Percentiles rank a stretch among this genome's conserved stretches.
phyloP scores from a whole-genome alignment of 1,140 invertebrate species.

The Teleogryllus occipitalis region DNA sequence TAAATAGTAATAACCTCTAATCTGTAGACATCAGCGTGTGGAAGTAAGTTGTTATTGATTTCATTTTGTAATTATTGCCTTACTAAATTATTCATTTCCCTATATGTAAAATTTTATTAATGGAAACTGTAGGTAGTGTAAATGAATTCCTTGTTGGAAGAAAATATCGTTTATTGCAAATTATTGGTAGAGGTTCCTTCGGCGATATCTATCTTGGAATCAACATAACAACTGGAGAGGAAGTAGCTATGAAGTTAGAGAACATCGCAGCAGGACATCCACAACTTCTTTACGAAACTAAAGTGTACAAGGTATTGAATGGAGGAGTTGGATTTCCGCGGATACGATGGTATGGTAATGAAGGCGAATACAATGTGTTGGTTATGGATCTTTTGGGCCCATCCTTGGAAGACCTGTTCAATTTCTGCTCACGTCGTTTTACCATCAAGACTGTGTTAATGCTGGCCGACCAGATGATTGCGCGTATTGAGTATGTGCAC shows the following conservation, averaged over 20 bases:
- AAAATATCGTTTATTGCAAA: constrained; percentile 91
- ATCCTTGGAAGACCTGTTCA: constrained; percentile 93
- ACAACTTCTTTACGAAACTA: constrained; percentile 91
- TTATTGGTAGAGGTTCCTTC: constrained; percentile 98
- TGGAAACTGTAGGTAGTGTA: constrained; percentile 32
- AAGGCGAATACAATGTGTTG: constrained; percentile 89
- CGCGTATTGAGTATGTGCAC: constrained; percentile 89
- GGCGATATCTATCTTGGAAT: constrained; percentile 98
- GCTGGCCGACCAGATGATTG: constrained; percentile 91
- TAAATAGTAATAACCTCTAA: too few species aligned
- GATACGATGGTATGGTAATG: constrained; percentile 77
- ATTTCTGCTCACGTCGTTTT: constrained; percentile 91
- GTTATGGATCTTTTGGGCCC: constrained; percentile 96
- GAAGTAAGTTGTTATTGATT: constrained; percentile 27
- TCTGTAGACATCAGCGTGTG: constrained; percentile 39
- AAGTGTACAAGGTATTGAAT: constrained; percentile 86
- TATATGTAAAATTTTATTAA: constrained; percentile 20
- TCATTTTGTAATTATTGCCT: constrained; percentile 23
- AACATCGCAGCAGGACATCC: constrained; percentile 86
- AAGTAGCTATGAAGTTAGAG: constrained; percentile 96
- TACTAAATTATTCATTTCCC: constrained; percentile 19
- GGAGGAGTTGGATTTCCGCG: constrained; percentile 94
- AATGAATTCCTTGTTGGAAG: constrained; percentile 74
- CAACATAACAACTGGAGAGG: constrained; percentile 94
- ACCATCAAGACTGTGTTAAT: constrained; percentile 97